These are phyloP conservation scores for Caranx ignobilis DNA, from an alignment of 2,113 vertebrate species.

Conservation along the genomic window DNA sequence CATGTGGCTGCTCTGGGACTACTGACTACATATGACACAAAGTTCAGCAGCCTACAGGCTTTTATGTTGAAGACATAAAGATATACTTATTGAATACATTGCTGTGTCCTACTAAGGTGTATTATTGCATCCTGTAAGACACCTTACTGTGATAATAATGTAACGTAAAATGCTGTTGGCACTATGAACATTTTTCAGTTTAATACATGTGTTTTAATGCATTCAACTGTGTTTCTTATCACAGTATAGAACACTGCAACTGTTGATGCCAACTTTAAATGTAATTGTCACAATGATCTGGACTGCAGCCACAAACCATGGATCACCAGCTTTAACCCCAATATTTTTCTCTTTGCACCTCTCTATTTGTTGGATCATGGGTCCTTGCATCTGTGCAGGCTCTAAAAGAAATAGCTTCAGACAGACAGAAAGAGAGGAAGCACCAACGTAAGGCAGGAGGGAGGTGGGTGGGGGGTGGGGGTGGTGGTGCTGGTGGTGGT, in stretches of 20 bases:
- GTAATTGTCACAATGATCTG: neutral
- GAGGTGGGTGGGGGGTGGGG: slow-evolving; percentile 40
- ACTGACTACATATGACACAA: too few species aligned
- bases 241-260: neutral
- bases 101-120: too few species aligned
- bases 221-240: neutral
- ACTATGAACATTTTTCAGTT: neutral
- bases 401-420: slow-evolving; percentile 24
- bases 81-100: too few species aligned
- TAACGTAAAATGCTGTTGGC: neutral
- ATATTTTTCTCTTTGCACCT: neutral
- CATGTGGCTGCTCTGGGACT: too few species aligned
- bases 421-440: slow-evolving; percentile 39
- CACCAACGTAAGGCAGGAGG: slow-evolving; percentile 53
- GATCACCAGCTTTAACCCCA: neutral
- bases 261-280: neutral
- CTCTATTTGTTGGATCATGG: neutral
- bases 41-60: too few species aligned
- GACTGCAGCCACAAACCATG: neutral
- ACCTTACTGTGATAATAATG: too few species aligned
- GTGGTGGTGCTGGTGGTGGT: too few species aligned
- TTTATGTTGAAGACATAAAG: too few species aligned
- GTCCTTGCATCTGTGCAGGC: neutral
- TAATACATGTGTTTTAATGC: neutral
- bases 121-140: too few species aligned